A percentile compares a stretch with the other conserved stretches of the same genome.
phyloP scores from a whole-genome alignment of 2,888 invertebrate species.

The Tipula lateralis region DNA sequence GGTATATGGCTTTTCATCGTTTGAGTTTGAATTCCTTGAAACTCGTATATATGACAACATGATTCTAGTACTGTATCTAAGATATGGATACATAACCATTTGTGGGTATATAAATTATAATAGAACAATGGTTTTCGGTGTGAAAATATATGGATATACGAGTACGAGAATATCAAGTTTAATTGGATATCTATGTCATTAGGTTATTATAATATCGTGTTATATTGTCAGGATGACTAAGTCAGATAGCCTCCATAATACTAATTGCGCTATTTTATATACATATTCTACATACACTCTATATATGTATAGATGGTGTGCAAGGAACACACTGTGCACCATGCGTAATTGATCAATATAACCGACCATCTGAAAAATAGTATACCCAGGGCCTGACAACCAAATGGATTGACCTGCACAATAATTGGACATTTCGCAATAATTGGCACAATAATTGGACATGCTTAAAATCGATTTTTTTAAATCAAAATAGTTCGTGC shows the following conservation, averaged over 20 bases:
- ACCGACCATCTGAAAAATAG: no score
- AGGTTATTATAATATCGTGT: neutral
- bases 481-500: no score
- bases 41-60: neutral
- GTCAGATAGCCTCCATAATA: neutral
- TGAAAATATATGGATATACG: neutral
- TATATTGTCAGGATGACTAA: neutral
- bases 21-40: neutral
- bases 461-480: no score
- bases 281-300: no score
- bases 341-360: no score
- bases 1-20: neutral
- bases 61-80: neutral
- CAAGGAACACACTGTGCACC: no score
- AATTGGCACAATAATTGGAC: no score
- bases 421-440: no score
- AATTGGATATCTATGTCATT: neutral
- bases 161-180: no score
- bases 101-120: neutral
- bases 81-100: neutral
- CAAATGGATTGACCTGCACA: no score
- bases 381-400: no score
- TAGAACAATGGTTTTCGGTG: neutral
- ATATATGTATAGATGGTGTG: no score
- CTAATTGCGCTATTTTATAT: neutral